Percentiles rank a stretch among this genome's conserved stretches.
Evolutionary conservation across 1,140 invertebrate species (phyloP).

Genomic region (Caerostris darwini): DNA sequence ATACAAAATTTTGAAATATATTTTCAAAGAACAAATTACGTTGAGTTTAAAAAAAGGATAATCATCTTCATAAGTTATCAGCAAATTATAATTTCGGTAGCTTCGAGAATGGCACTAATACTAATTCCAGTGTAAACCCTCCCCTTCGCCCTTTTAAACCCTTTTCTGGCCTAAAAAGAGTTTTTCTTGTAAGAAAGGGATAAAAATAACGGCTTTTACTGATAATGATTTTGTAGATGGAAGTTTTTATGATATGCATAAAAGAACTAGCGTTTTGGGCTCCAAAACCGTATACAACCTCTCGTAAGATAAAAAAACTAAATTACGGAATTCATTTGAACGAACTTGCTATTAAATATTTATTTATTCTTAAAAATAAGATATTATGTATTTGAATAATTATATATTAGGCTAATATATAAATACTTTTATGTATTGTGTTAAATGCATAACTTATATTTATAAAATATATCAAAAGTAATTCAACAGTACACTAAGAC

Average conservation of each 20-base stretch:
- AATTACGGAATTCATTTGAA: too few species aligned
- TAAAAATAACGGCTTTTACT: not conserved
- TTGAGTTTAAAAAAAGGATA: not conserved
- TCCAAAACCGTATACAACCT: not conserved
- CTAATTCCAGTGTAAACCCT: not conserved
- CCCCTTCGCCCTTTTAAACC: not conserved
- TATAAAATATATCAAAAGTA: too few species aligned
- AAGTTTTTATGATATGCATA: not conserved
- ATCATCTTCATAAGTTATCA: not conserved
- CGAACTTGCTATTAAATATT: too few species aligned
- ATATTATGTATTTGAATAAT: too few species aligned
- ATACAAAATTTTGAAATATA: not conserved
- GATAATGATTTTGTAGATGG: not conserved
- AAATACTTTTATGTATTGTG: too few species aligned
- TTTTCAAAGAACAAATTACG: not conserved
- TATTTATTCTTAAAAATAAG: too few species aligned
- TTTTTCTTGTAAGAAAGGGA: not conserved
- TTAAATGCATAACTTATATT: too few species aligned
- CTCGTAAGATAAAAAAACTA: too few species aligned
- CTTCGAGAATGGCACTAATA: not conserved
- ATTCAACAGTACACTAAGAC: too few species aligned
- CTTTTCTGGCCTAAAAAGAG: not conserved
- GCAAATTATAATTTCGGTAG: conserved; percentile 10
- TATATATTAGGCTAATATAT: too few species aligned
- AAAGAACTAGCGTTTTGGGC: not conserved